A percentile compares a stretch with the other conserved stretches of the same genome.
phyloP scores from a whole-genome alignment of 2,888 invertebrate species.

The Bhutanitis thaidina region DNA sequence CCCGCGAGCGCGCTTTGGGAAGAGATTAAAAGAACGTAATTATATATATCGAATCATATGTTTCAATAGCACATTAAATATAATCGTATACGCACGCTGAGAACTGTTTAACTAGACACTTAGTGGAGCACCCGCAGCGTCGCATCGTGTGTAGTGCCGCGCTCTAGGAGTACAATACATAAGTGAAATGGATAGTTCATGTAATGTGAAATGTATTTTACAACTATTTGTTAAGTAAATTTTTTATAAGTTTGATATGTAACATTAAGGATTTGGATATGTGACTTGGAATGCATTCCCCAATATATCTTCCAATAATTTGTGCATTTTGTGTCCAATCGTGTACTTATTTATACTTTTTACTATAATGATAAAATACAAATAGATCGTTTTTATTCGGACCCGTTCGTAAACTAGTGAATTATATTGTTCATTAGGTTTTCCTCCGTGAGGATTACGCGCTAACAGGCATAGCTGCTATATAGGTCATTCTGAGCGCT shows the following conservation, averaged over 20 bases:
- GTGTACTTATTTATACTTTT: conserved; percentile 19
- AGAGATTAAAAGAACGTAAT: background rate
- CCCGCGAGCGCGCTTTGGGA: background rate
- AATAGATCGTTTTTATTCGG: conserved; percentile 31
- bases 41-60: conserved; percentile 19
- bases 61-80: conserved; percentile 42
- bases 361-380: conserved; percentile 26
- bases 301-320: conserved; percentile 57
- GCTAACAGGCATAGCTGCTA: conserved; percentile 1
- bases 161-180: conserved; percentile 35
- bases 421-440: conserved; percentile 21
- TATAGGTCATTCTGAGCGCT: conserved; percentile 13
- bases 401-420: conserved; percentile 2
- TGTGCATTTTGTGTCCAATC: conserved; percentile 53
- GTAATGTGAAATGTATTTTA: conserved; percentile 41
- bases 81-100: conserved; percentile 46
- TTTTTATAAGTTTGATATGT: conserved; percentile 62
- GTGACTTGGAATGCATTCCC: conserved; percentile 64
- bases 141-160: conserved; percentile 40
- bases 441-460: conserved; percentile 46
- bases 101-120: conserved; percentile 28
- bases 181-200: conserved; percentile 36
- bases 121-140: conserved; percentile 39
- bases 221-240: conserved; percentile 55
- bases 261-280: conserved; percentile 41